Evolutionary conservation across 1,140 invertebrate genomes (phyloP), one percentile per base, ranked within the genome.

Genomic region (Sinella curviseta): DNA sequence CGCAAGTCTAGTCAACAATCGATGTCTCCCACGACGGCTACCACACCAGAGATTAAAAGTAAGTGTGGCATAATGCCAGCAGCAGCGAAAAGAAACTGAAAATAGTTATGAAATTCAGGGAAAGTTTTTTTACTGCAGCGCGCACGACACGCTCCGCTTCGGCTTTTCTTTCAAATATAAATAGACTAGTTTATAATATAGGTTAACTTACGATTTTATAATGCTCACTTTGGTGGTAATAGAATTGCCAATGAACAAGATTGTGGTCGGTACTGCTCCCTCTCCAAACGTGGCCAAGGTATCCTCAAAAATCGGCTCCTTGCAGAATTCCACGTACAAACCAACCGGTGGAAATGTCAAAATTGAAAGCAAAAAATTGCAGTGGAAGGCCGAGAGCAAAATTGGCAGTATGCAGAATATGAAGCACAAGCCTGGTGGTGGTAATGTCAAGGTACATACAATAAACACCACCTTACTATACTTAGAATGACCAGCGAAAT

Each of bases 381-480:
- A 94, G 84, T 98, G 96, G 95, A 95, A 94, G 83, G 95, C 94
- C 0, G 95, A 96, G 87, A 92, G 95, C 26, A 97, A 97, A 89
- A 91, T 98, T 78, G 96, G 95, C 33, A 97, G 96, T 0, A 87
- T 98, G 82, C 94, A 97, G n/a, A 98, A 99, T 86, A 90, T 94
- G n/a, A 90, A 92, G 2, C 93, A 98, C 87, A 96, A 94, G 85
- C 94, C 96, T 0, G 95, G 95, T 39, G 96, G 96, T 34, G 96
- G 95, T 33, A 94, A 95, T 83, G 89, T 97, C 35, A 96, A 97
- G 92, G 96, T 98, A 91, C 89, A 60, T 3, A 60, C 8, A 60
- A 24, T 24, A n/a, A 60, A 17, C 12, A 81, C n/a, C n/a, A n/a
- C 70, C 8, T 57, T 55, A 30, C 70, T n/a, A 78, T 73, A 55